phyloP scores from a whole-genome alignment of 2,888 invertebrate species.

The Diaphora mendica region DNA sequence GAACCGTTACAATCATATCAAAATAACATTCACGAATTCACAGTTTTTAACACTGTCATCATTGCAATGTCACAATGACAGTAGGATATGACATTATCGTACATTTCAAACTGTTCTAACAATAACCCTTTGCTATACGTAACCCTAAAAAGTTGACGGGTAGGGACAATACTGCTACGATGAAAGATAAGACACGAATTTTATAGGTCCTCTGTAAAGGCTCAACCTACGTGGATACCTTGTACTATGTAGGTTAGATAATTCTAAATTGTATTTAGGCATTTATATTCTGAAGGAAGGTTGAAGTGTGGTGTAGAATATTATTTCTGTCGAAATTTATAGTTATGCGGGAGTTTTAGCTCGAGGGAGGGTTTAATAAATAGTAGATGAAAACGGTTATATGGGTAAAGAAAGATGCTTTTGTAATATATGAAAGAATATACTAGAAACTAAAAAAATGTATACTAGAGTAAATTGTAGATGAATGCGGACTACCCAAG shows the following conservation, averaged over 20 bases:
- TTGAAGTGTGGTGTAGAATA: slow-evolving; percentile 6
- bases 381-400: background rate
- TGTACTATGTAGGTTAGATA: slow-evolving; percentile 11
- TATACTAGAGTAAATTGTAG: background rate
- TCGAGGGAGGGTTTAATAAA: background rate
- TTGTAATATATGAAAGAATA: background rate
- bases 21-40: background rate
- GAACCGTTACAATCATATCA: background rate
- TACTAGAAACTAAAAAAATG: background rate
- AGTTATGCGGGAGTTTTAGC: background rate
- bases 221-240: slow-evolving; percentile 12
- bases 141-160: slow-evolving; percentile 45
- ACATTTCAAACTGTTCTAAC: background rate
- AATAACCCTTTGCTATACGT: background rate
- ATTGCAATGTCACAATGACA: background rate
- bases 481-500: background rate
- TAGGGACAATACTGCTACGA: slow-evolving; percentile 47
- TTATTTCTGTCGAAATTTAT: background rate
- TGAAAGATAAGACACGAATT: slow-evolving; percentile 59
- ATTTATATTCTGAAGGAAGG: slow-evolving; percentile 15
- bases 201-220: slow-evolving; percentile 45
- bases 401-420: background rate
- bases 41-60: background rate
- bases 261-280: slow-evolving; percentile 26
- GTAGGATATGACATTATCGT: background rate